Evolutionary conservation across 2,797 vertebrate genomes (phyloP), one percentile per base, ranked within the genome.

Genomic region (Myiotriccus ornatus): DNA sequence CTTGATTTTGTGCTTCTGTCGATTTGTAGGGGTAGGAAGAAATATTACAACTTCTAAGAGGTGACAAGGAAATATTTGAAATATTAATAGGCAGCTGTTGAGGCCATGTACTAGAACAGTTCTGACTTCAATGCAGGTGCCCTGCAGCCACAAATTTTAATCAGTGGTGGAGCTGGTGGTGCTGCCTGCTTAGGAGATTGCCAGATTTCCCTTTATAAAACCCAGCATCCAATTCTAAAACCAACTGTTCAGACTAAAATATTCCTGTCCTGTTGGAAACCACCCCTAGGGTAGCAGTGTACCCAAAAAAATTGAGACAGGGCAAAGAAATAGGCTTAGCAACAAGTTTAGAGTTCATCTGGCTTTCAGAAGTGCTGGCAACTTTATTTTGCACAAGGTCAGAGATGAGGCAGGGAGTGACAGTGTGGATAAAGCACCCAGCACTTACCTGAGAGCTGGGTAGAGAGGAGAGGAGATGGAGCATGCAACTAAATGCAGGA

Each of bases 391-490:
- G 65, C 47, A 47, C 39, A n/a, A 94, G 57, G 34, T 49, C 64
- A 75, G 52, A 43, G 22, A 20, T 41, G 41, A 87, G 70, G 60
- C 25, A 39, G 65, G 65, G 50, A 22, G 21, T 19, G 64, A 56
- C 12, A 41, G 28, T 2, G 0, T n/a, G 37, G 20, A 8, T 25
- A 24, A 67, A 79, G 32, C 50, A 12, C 8, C 70, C 24, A 4
- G 44, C 16, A 49, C 98, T 97, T 97, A 99, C 99, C 98, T 98
- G 95, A 99, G 97, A 78, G 98, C 97, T 88, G 98, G 98, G 80
- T 98, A 98, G 67, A 98, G 96, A 2, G 97, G 98, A 47, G 98
- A 98, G 76, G 98, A 98, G 80, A 97, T 97, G 86, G 98, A 97
- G 93, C 98, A 97, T 30, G 98, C 68, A 21, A 98, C 95, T 89